phyloP scores from a whole-genome alignment of 2,888 invertebrate genomes.

The Papilio elwesi region DNA sequence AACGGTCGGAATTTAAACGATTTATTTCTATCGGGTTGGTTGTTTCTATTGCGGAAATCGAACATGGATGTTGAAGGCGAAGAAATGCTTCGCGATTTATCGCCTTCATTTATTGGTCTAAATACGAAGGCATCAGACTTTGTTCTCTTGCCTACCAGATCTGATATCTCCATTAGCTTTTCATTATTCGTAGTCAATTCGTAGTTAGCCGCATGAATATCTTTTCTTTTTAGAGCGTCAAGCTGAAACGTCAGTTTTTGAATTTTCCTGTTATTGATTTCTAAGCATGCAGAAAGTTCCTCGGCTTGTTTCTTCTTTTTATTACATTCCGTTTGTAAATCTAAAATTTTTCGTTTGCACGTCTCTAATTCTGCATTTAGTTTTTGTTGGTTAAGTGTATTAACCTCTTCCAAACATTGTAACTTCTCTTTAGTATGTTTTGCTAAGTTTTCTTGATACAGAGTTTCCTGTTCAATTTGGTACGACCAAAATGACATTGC shows the following conservation, averaged over 20 bases:
- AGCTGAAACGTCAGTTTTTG: constrained; percentile 77
- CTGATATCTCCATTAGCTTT: constrained; percentile 74
- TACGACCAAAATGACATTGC: constrained; percentile 84
- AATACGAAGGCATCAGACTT: constrained; percentile 71
- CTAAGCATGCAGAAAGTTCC: constrained; percentile 71
- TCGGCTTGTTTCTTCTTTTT: constrained; percentile 77
- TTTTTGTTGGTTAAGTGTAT: constrained; percentile 73
- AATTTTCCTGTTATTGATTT: constrained; percentile 76
- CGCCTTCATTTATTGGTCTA: constrained; percentile 66
- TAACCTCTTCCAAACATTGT: constrained; percentile 76
- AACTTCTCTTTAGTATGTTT: constrained; percentile 77
- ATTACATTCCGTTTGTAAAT: constrained; percentile 72
- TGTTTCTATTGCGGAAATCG: constrained; percentile 68
- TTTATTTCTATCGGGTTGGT: constrained; percentile 48
- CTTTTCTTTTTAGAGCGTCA: constrained; percentile 73
- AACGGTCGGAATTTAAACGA: constrained; percentile 72
- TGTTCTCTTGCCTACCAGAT: constrained; percentile 69
- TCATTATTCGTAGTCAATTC: constrained; percentile 59
- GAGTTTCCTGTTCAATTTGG: constrained; percentile 80
- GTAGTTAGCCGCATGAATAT: constrained; percentile 63
- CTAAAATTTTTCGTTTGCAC: constrained; percentile 73
- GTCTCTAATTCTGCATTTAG: constrained; percentile 77
- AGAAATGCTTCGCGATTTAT: constrained; percentile 61
- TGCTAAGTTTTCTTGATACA: constrained; percentile 77
- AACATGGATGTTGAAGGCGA: constrained; percentile 77